Evolutionary conservation across 2,113 vertebrate species (phyloP), one percentile per base, ranked within the genome.

Genomic region (Larimichthys polyactis): DNA sequence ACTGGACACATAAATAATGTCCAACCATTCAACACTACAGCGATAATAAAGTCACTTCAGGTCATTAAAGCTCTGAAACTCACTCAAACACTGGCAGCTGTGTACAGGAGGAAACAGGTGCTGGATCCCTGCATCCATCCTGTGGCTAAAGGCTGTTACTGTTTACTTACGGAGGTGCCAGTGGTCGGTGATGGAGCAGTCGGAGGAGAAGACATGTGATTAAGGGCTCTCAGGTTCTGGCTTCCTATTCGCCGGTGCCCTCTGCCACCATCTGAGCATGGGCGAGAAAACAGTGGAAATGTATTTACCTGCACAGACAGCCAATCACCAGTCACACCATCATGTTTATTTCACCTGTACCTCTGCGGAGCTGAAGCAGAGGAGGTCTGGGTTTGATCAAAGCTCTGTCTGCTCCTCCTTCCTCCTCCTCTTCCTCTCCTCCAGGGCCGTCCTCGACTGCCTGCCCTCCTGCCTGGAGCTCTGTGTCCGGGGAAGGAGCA

Each of bases 161-260:
- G 66, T 65, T 40, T 29, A 94, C 96, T 96, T 92, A 95, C 96
- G 24, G 84, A 87, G 76, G 91, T 85, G 59, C 64, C 27, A 51
- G 85, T 24, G 27, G 87, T 81, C 4, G 93, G 85, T 72, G 94
- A 82, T 0, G 89, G 85, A 60, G 88, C 88, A 11, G 89, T 65
- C 2, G 83, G 43, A 22, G 85, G 49, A 54, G 88, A 57, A 8
- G 92, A 71, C 51, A 64, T 79, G 14, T 89, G 86, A 81, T 89
- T 80, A 49, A 32, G 65, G 65, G 55, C 84, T 63, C 82, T 88
- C 59, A 71, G 87, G 60, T 90, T 93, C 82, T 88, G 77, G 20
- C 70, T 88, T 55, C 90, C 93, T 62, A 93, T 87, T 83, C 64
- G 75, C 62, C 93, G 92, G 59, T n/a, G 92, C 55, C 90, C 83